Evolutionary conservation across 1,140 invertebrate species (phyloP), one percentile per base, ranked within the genome.

Genomic region (Glomeris maerens): DNA sequence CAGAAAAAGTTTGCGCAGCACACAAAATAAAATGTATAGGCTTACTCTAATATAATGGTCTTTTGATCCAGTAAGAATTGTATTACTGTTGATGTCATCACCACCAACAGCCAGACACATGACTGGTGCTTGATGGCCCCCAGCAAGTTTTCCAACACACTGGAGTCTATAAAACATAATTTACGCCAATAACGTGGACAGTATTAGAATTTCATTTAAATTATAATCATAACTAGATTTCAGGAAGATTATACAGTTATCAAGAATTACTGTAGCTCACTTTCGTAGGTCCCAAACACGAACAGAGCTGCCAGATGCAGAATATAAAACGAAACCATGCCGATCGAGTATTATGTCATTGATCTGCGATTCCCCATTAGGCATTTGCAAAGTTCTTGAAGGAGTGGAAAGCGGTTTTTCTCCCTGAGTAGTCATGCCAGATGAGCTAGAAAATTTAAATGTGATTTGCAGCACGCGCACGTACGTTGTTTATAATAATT

Each of bases 91-190:
- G 56, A 60, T 60, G 42, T 61, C 74, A 47, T 75, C 66, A 49
- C 78, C 77, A 20, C 77, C 74, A 1, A 82, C 74, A 4, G 81
- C 78, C 31, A 90, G 62, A 57, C 84, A 87, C 83, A 88, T 90
- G 17, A 91, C 80, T 7, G 84, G 79, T 13, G 87, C 84, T 52
- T 84, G 78, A 65, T 91, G 86, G 1, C 83, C 82, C n/a, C 84
- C 84, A 64, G 74, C 79, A 31, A 89, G 62, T 65, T 84, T 83
- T 23, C 81, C 83, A 48, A 80, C 54, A 50, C 27, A 41, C 21
- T 27, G 45, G 3, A 57, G n/a, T 21, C 20, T 4, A 38, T 27
- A 27, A 49, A 27, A 59, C 50, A n/a, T n/a, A n/a, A n/a, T n/a
- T n/a, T n/a, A n/a, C n/a, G n/a, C n/a, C n/a, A n/a, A n/a, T n/a